These are phyloP conservation scores for Metallyticus violacea DNA, from an alignment of 2,888 invertebrate species.

Conservation along the genomic window DNA sequence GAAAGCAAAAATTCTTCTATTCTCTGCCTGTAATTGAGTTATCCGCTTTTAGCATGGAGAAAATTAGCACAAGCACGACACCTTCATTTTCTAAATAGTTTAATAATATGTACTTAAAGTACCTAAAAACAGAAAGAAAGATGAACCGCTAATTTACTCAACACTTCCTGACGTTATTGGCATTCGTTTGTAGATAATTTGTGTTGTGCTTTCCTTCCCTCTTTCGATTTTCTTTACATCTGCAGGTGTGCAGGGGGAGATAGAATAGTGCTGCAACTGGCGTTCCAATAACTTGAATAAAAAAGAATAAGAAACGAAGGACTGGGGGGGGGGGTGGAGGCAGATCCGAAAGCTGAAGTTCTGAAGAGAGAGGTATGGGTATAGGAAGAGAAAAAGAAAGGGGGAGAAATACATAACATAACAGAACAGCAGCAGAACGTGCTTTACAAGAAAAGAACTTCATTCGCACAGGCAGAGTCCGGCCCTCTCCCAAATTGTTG, in stretches of 20 bases:
- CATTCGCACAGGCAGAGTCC: not conserved
- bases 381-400: not conserved
- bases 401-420: not conserved
- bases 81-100: no score
- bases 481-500: not conserved
- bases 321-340: not conserved
- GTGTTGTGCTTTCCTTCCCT: not conserved
- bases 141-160: no score
- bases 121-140: no score
- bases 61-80: no score
- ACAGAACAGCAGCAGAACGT: not conserved
- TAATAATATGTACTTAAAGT: no score
- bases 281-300: slow-evolving; percentile 18
- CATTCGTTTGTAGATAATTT: no score
- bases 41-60: no score
- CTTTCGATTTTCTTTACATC: not conserved
- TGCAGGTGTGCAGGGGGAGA: not conserved
- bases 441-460: not conserved
- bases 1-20: no score
- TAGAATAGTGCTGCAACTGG: slow-evolving; percentile 16
- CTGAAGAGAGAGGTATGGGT: not conserved
- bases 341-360: not conserved
- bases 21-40: no score
- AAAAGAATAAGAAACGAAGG: not conserved
- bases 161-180: no score